Base-by-base conservation (phyloP, 2,888 invertebrate genomes). In the Stenolophus ochropezus region DNA sequence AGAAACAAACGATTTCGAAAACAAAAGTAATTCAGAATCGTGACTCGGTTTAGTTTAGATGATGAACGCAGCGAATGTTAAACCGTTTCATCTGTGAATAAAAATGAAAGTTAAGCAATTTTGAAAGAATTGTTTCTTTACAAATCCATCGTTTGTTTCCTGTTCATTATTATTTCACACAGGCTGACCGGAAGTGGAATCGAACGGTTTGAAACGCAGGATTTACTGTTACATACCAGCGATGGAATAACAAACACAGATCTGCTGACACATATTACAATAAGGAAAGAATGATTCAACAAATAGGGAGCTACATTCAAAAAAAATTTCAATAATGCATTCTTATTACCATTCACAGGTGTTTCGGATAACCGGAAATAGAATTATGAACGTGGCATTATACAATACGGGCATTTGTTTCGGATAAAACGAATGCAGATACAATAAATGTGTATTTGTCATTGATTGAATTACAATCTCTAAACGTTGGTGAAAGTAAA, bases 1-100 rank as follows among this genome's bases (percentile, higher is more conserved):
- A 14, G 61, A 61, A 61, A 61, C 21, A 23, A 61, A 61, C 25
- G 61, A 23, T 61, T 61, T 23, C 61, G 61, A 61, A 61, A 61
- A 61, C 61, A 61, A 61, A 61, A 61, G 61, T 23, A 61, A 61
- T 14, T 61, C 25, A 23, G 6, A 18, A 18, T 56, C 56, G 56
- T 61, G 61, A 61, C 61, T 61, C 61, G 23, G 61, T 23, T 61
- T 61, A 61, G 25, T 27, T 23, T 61, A 20, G 25, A 61, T 61
- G 61, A 61, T 61, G 61, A 61, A 23, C 23, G 21, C 4, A 56
- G 20, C 11, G 61, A 61, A 61, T 56, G 21, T 56, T 53, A 56
- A 8, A 61, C 25, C 61, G 33, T 61, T 23, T 27, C 23, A 14
- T 4, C 21, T 61, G 5, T 61, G 61, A 61, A 61, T 61, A 61